Conservation (phyloP, 1,140 invertebrate genomes). For the Aphis craccivora region DNA sequence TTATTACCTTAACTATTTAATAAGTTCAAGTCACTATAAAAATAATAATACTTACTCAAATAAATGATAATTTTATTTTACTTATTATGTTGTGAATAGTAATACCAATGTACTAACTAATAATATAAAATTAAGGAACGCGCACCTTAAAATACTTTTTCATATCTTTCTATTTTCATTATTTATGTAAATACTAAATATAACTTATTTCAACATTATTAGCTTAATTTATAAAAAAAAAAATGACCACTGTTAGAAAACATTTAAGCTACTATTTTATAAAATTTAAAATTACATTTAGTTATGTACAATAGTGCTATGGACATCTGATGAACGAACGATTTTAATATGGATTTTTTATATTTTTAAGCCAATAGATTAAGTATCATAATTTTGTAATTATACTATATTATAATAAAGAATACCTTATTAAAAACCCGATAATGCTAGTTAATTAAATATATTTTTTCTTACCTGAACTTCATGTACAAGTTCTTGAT, state of each 20-base stretch:
- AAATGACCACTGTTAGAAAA: too few species aligned
- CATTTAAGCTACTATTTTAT: too few species aligned
- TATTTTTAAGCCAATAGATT: neutral
- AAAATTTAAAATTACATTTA: too few species aligned
- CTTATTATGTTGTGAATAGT: neutral
- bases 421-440: neutral
- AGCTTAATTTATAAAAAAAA: neutral
- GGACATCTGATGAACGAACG: too few species aligned
- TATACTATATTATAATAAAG: neutral
- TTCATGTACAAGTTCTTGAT: conserved; percentile 69
- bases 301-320: too few species aligned
- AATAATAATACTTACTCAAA: too few species aligned
- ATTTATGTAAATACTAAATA: neutral
- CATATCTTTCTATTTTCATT: neutral
- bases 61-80: neutral
- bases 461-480: conserved; percentile 65
- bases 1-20: neutral
- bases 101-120: neutral
- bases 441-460: neutral
- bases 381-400: neutral
- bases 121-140: neutral
- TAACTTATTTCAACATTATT: neutral
- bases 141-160: neutral
- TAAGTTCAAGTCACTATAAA: neutral
- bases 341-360: too few species aligned